Evolutionary conservation across 1,140 invertebrate genomes (phyloP), one percentile per base, ranked within the genome.

Genomic region (Thalassaphorura encarpata): DNA sequence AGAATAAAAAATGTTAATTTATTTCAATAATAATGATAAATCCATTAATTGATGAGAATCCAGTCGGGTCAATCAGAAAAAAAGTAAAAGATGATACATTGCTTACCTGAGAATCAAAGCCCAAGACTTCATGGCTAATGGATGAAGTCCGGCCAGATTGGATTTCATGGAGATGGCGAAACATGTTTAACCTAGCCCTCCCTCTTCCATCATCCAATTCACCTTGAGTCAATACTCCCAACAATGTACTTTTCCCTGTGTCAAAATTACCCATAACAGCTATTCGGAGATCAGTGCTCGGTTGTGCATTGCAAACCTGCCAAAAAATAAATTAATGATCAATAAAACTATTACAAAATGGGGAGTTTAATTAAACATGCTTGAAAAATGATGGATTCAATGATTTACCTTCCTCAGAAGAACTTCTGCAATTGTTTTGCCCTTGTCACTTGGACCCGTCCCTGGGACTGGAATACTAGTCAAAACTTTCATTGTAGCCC

Each of bases 131-230:
- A 69, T 96, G 89, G 58, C 89, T 93, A 58, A 98, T 93, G 15
- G 91, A 95, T 1, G 90, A 95, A 0, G 96, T 99, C 59, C 92
- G 78, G 11, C 96, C 96, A 31, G 89, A 87, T 71, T 90, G 88
- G 63, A 98, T 89, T 73, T 99, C 96, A 73, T 99, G 96, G 59
- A 94, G 75, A 71, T 98, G 94, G 13, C 94, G 74, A 69, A 98
- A 92, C 78, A 97, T 86, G 73, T 97, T 98, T 0, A 98, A 73
- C 33, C 96, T 78, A 0, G 95, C 91, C 67, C 87, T 82, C 16
- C 96, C 96, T 59, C 89, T 73, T 0, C 96, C 95, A 75, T 98
- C 97, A 70, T 98, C 95, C 48, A 94, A 73, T 71, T 89, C 87
- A 21, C 94, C 93, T 72, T 97, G 90, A 0, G 92, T 97, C 15